A percentile compares a stretch with the other conserved stretches of the same genome.
These are phyloP conservation scores for Limnephilus rhombicus DNA, from an alignment of 2,888 invertebrate genomes.

Conservation along the genomic window DNA sequence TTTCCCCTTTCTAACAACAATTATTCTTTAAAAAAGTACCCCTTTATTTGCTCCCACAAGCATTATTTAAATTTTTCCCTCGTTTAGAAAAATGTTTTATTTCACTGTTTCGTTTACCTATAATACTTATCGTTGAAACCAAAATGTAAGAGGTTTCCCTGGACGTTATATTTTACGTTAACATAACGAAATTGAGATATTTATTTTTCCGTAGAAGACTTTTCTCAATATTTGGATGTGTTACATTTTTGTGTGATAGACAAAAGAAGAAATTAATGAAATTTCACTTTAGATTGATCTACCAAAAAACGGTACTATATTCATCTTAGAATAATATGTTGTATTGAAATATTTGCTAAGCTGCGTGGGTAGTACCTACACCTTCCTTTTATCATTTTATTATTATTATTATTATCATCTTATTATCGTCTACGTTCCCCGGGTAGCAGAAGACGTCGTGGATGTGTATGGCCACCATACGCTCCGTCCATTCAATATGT, in stretches of 20 bases:
- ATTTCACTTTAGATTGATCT: background rate
- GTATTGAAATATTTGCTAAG: background rate
- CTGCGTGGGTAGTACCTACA: background rate
- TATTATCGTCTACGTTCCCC: background rate
- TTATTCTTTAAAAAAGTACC: background rate
- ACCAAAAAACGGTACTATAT: background rate
- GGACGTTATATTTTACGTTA: background rate
- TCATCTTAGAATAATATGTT: background rate
- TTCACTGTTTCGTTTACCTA: background rate
- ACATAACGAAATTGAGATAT: background rate
- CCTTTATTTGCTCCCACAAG: background rate
- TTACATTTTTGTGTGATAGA: too few species aligned
- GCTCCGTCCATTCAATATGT: conserved; percentile 9
- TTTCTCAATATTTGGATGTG: too few species aligned
- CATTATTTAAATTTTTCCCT: background rate
- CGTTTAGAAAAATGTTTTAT: background rate
- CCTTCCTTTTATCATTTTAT: background rate
- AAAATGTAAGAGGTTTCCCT: background rate
- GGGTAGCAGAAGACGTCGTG: background rate
- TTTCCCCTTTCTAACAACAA: background rate
- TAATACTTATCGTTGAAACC: background rate
- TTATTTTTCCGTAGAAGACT: background rate
- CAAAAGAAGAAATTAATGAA: too few species aligned
- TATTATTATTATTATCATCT: background rate
- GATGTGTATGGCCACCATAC: background rate